Evolutionary conservation across 2,113 vertebrate species (phyloP).

Genomic region (Rhizomys pruinosus): DNA sequence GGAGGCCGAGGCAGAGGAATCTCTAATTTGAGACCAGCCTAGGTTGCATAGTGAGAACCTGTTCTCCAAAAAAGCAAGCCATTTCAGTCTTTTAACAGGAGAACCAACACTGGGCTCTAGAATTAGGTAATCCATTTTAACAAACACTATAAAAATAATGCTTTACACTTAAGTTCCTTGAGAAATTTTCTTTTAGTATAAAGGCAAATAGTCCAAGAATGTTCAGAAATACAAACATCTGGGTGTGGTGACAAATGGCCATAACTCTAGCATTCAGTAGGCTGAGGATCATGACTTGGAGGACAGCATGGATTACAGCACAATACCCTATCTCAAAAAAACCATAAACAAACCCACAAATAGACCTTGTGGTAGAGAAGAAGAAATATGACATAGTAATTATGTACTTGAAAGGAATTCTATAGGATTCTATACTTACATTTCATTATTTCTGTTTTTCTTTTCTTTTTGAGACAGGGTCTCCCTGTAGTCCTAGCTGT

Average conservation of each 20-base stretch:
- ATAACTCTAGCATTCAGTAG: background rate
- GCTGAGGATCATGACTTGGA: background rate
- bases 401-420: constrained; percentile 28
- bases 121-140: constrained; percentile 31
- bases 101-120: background rate
- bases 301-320: background rate
- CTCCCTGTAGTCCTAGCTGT: too few relatives aligned
- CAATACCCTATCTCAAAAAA: background rate
- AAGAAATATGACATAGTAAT: constrained; percentile 9
- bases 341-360: background rate
- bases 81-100: background rate
- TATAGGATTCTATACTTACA: constrained; percentile 34
- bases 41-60: background rate
- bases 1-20: background rate
- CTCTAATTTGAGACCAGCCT: background rate
- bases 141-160: constrained; percentile 25
- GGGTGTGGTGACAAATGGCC: background rate
- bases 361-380: background rate
- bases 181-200: constrained; percentile 3
- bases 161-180: constrained; percentile 16
- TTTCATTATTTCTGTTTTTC: constrained; percentile 1
- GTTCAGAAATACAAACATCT: constrained; percentile 5
- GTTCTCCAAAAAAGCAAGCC: background rate
- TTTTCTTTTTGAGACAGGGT: too few relatives aligned
- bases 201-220: background rate